Percentiles rank a stretch among this genome's conserved stretches.
Evolutionary conservation across 2,797 vertebrate species (phyloP).

Genomic region (Astyanax mexicanus): DNA sequence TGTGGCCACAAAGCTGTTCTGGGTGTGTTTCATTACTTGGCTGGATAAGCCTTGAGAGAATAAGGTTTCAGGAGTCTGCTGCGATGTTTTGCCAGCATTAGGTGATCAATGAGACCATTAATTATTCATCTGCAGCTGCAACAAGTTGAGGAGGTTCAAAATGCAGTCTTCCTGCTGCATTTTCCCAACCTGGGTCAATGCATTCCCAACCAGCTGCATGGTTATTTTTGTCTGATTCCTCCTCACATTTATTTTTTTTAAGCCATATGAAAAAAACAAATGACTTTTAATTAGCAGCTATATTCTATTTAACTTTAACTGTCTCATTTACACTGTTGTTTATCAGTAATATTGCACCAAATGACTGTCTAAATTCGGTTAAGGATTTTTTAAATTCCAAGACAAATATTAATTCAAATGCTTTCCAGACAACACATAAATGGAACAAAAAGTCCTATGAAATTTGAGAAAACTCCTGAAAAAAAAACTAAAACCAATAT

Average conservation of each 20-base stretch:
- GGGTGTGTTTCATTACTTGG: not conserved
- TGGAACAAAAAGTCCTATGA: not conserved
- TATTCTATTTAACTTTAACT: not conserved
- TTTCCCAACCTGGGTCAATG: not conserved
- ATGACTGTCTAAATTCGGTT: not conserved
- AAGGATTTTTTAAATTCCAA: not conserved
- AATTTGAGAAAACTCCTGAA: constrained; percentile 3
- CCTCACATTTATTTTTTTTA: not conserved
- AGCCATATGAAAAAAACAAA: not conserved
- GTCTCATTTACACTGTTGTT: not conserved
- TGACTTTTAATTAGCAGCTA: not conserved
- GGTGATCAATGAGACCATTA: not conserved
- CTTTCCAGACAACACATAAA: not conserved
- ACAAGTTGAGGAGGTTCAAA: constrained; percentile 14
- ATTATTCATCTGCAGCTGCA: constrained; percentile 1
- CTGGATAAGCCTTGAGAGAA: not conserved
- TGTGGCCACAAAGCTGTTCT: not conserved
- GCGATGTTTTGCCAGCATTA: not conserved
- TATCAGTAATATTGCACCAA: not conserved
- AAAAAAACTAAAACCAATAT: constrained; percentile 11
- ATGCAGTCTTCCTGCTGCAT: not conserved
- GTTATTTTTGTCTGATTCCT: not conserved
- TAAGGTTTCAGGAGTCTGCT: not conserved
- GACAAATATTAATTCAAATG: not conserved
- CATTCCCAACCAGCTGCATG: not conserved